A percentile compares a stretch with the other conserved stretches of the same genome.
phyloP scores from a whole-genome alignment of 2,888 invertebrate species.

The Strigamia transsilvanica region DNA sequence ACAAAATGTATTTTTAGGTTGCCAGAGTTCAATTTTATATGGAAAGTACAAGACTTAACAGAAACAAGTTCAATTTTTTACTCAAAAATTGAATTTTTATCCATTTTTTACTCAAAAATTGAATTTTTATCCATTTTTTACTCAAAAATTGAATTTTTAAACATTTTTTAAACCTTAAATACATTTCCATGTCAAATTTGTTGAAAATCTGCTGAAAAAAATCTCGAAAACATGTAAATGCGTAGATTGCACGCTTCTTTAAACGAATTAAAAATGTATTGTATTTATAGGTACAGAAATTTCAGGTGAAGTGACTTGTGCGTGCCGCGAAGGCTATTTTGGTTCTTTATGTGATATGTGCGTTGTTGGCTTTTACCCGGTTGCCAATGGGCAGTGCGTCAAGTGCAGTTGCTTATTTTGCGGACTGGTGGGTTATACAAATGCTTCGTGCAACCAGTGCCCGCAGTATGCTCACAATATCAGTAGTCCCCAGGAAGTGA shows the following conservation, averaged over 20 bases:
- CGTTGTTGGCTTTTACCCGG: slow-evolving; percentile 21
- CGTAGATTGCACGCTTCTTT: background rate
- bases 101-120: too few species aligned
- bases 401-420: slow-evolving; percentile 41
- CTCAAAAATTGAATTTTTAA: too few species aligned
- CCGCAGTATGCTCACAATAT: background rate
- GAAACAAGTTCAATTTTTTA: too few species aligned
- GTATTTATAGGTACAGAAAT: slow-evolving; percentile 36
- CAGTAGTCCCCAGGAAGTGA: background rate
- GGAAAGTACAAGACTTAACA: too few species aligned
- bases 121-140: too few species aligned
- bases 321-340: slow-evolving; percentile 11
- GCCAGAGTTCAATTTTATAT: too few species aligned
- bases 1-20: too few species aligned
- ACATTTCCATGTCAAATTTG: too few species aligned
- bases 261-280: background rate
- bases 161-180: too few species aligned
- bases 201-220: too few species aligned
- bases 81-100: too few species aligned
- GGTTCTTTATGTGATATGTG: slow-evolving; percentile 37
- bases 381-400: slow-evolving; percentile 12
- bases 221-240: too few species aligned
- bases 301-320: slow-evolving; percentile 9
- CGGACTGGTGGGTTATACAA: background rate
- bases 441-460: slow-evolving; percentile 13